Conservation (phyloP, 2,888 invertebrate species). For the Apodemia mormo region DNA sequence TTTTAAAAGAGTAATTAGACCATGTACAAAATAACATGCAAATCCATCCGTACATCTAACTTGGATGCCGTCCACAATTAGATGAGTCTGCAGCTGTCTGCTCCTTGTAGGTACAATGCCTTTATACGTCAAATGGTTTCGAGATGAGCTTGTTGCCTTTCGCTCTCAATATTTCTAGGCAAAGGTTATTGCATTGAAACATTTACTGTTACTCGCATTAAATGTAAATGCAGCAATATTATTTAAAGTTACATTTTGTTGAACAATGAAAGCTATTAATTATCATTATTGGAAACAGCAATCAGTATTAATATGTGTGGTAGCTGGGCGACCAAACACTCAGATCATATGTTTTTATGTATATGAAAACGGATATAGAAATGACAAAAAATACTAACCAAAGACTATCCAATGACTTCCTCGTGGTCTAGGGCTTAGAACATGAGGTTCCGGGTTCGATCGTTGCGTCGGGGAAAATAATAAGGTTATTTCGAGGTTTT, state of each 20-base stretch:
- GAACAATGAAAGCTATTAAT: too few species aligned
- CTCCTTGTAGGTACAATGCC: constrained; percentile 20
- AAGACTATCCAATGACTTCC: too few species aligned
- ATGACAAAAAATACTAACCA: too few species aligned
- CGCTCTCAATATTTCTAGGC: constrained; percentile 40
- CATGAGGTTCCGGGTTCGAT: too few species aligned
- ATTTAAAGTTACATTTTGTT: background rate
- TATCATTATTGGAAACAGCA: too few species aligned
- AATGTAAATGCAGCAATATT: constrained; percentile 14
- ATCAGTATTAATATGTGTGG: too few species aligned
- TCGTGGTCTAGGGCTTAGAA: too few species aligned
- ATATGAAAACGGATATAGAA: too few species aligned
- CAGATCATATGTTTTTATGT: too few species aligned
- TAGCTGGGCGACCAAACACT: too few species aligned
- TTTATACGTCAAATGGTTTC: constrained; percentile 31
- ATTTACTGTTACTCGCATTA: background rate
- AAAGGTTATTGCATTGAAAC: constrained; percentile 36
- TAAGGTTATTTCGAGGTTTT: too few species aligned
- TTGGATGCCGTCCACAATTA: constrained; percentile 28
- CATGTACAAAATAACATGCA: constrained; percentile 30
- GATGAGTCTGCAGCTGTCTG: constrained; percentile 26
- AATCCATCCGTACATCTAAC: constrained; percentile 23
- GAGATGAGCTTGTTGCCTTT: constrained; percentile 37
- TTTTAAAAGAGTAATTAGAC: constrained; percentile 22
- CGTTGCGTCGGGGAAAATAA: too few species aligned